These are phyloP conservation scores for Itoplectis maculator DNA, from an alignment of 2,888 invertebrate genomes.

Conservation along the genomic window DNA sequence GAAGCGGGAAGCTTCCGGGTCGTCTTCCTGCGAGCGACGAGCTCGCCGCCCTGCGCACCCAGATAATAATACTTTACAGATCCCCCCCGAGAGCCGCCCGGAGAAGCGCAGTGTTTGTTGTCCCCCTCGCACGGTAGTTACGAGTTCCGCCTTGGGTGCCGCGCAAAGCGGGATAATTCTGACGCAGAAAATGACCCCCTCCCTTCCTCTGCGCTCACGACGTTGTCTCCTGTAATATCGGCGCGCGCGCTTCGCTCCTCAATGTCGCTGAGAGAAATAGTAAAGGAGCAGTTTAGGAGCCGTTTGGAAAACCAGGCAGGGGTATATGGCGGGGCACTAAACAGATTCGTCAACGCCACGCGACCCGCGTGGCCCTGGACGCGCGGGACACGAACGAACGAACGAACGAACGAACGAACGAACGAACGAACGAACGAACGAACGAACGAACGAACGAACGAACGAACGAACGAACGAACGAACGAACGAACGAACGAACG, in stretches of 20 bases:
- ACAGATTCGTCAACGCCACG: conserved; percentile 81
- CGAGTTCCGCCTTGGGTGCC: conserved; percentile 28
- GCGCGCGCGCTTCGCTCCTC: neutral
- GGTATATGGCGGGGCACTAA: conserved; percentile 70
- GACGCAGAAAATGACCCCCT: neutral
- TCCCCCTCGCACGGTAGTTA: conserved; percentile 58
- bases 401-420: no score
- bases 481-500: conserved; percentile 39
- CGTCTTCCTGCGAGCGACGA: neutral
- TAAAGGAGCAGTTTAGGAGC: conserved; percentile 56
- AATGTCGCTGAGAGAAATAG: conserved; percentile 38
- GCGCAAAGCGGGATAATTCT: neutral
- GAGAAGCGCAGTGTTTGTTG: conserved; percentile 29
- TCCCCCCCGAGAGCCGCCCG: neutral
- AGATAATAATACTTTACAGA: conserved; percentile 42
- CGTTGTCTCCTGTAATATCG: conserved; percentile 17
- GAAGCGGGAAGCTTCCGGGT: neutral
- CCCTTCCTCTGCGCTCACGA: conserved; percentile 3
- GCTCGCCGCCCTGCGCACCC: neutral
- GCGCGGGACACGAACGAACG: conserved; percentile 47
- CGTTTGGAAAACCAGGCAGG: conserved; percentile 63
- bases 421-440: no score
- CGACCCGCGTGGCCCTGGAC: conserved; percentile 74
- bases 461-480: no score
- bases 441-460: no score